Evolutionary conservation across 2,113 vertebrate species (phyloP), one percentile per base, ranked within the genome.

Genomic region (Zosterops hypoxanthus): DNA sequence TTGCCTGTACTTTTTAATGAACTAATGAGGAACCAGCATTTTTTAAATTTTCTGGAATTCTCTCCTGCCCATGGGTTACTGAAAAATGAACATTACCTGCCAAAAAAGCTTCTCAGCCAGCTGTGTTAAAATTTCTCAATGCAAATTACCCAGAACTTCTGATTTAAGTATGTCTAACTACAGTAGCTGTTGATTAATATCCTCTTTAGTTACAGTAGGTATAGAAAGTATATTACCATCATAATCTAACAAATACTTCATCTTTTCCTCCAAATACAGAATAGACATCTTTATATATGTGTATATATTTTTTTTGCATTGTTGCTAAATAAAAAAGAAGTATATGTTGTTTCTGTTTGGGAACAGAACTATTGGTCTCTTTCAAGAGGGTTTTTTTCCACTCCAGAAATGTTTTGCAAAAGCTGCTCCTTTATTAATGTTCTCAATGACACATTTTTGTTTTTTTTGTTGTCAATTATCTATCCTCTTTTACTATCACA

Each of bases 61-160:
- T 94, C 33, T 44, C 24, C 41, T 76, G 63, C 50, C 70, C 70
- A 69, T 0, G 8, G 26, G 6, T 91, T 91, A 88, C 82, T 66
- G 73, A 87, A 68, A 92, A 94, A 91, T 65, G 52, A 89, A 71
- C 75, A 61, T 60, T 76, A 79, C 56, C 84, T 94, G 92, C 86
- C 89, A 91, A 76, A 91, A 92, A 69, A 60, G 23, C 59, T 73
- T 36, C 42, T 86, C 59, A 80, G 82, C 55, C 90, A 91, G 92
- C 91, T 97, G 90, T 68, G 88, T 95, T 88, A 87, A 95, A 91
- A 95, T 94, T 86, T 73, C 60, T 92, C 12, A 1, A 41, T 96
- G 91, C 75, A 97, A 95, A 95, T 95, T 95, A 92, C 92, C 94
- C 95, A 97, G 94, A 97, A 94, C 96, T 95, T 95, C 84, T 96